Conservation (phyloP, 2,888 invertebrate genomes). For the Ichneumoninae sp. region DNA sequence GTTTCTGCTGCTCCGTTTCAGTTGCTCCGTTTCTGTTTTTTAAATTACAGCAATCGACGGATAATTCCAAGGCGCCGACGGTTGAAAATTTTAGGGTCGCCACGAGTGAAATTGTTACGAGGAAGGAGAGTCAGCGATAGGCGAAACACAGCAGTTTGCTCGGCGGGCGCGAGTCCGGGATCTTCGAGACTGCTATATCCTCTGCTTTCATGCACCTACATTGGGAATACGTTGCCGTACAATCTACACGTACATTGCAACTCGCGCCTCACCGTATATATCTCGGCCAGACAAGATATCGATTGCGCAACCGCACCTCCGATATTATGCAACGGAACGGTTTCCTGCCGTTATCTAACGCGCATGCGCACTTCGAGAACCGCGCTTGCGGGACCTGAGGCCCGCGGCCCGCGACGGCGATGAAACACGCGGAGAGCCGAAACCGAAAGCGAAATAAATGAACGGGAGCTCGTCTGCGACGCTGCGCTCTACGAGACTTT, state of each 20-base stretch:
- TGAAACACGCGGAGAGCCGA: constrained; percentile 10
- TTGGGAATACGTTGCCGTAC: background rate
- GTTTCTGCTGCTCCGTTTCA: too few species aligned
- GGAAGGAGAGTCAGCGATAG: constrained; percentile 14
- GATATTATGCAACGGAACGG: constrained; percentile 78
- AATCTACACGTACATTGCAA: constrained; percentile 35
- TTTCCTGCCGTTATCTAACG: constrained; percentile 81
- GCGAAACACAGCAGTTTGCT: background rate
- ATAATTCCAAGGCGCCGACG: constrained; percentile 36
- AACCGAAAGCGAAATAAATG: constrained; percentile 11
- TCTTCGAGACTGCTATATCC: constrained; percentile 12
- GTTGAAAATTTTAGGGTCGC: constrained; percentile 27
- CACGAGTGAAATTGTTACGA: constrained; percentile 11
- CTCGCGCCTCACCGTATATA: constrained; percentile 44
- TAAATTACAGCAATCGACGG: constrained; percentile 49
- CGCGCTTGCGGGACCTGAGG: constrained; percentile 47
- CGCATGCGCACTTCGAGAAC: constrained; percentile 54
- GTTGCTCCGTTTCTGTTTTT: background rate
- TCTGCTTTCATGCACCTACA: constrained; percentile 33
- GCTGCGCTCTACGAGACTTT: background rate
- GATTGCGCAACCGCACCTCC: constrained; percentile 76
- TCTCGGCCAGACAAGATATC: constrained; percentile 72
- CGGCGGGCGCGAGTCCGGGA: constrained; percentile 24
- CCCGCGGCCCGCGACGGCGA: constrained; percentile 6
- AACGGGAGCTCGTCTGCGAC: constrained; percentile 1